A percentile compares a stretch with the other conserved stretches of the same genome.
Evolutionary conservation across 2,113 vertebrate species (phyloP).

Genomic region (Stegastes partitus): DNA sequence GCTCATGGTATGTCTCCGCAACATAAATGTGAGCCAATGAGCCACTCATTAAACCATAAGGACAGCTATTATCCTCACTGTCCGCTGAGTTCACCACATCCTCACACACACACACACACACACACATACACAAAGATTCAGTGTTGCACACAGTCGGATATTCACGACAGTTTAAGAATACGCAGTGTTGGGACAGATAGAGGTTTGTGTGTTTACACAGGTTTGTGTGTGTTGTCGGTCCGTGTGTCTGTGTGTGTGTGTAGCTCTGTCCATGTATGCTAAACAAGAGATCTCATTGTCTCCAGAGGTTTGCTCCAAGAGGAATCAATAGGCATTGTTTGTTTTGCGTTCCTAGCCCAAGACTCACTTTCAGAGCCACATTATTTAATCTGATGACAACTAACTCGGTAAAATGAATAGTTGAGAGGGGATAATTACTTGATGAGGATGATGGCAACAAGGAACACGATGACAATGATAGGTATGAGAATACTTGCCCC

Average conservation of each 20-base stretch:
- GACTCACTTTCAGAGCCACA: constrained; percentile 52
- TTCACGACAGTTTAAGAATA: constrained; percentile 67
- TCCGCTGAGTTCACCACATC: constrained; percentile 64
- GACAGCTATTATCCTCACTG: constrained; percentile 59
- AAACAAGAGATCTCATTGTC: constrained; percentile 80
- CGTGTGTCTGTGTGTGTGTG: constrained; percentile 21
- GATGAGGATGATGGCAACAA: constrained; percentile 1
- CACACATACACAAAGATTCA: constrained; percentile 52
- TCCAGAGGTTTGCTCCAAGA: constrained; percentile 64
- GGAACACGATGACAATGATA: not conserved
- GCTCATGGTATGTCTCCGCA: constrained; percentile 23
- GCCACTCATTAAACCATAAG: constrained; percentile 67
- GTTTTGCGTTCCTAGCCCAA: constrained; percentile 55
- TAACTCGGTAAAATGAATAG: constrained; percentile 41
- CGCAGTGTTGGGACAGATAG: constrained; percentile 57
- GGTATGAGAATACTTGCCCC: not conserved
- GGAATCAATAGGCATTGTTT: constrained; percentile 81
- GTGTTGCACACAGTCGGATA: constrained; percentile 65
- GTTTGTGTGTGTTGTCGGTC: constrained; percentile 51
- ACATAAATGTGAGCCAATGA: constrained; percentile 61
- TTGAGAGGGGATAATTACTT: constrained; percentile 12
- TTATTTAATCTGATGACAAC: constrained; percentile 56
- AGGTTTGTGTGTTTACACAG: constrained; percentile 64
- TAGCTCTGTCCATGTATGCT: constrained; percentile 59
- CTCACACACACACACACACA: constrained; percentile 40